Base-by-base conservation (phyloP, 2,888 invertebrate species). In the Tridacna crocea region DNA sequence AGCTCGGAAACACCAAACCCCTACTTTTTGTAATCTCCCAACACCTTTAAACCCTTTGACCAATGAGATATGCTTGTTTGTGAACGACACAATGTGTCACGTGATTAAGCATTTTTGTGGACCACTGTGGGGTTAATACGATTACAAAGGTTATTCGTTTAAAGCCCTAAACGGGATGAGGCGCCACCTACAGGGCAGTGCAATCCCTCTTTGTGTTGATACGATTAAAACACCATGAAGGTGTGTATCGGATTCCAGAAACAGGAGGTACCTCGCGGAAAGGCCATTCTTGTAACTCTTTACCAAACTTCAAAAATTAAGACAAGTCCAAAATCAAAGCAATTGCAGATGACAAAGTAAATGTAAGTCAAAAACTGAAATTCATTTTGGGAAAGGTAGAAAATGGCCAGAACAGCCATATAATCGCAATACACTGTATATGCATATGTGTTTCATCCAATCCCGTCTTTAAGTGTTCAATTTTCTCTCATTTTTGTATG, bases 201-300 rank as follows among this genome's bases (percentile, higher is more conserved):
- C 51, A 63, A 75, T 75, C 66, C 66, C 48, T 66, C 55, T 47
- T 51, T 36, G 66, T 75, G n/a, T 66, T 65, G 24, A 73, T 63
- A 55, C 72, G 75, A 75, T 79, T 79, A 79, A 75, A 66, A 75
- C 68, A 66, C 79, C 22, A 46, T 27, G 46, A 46, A 75, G 75
- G 80, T 77, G 79, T 80, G 80, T 79, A 83, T 83, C 75, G 48
- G 70, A 46, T 68, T 68, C 75, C 19, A 48, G 24, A 26, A 22
- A 3, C 51, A 10, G 13, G 36, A 51, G 51, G 51, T 51, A 13
- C 13, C 47, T 51, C 26, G 8, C 24, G 51, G 24, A 51, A 24
- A 17, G 8, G 22, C 12, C 11, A 17, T 70, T 51, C 51, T 51
- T 70, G 36, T 22, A 36, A 8, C 8, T 4, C 36, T 36, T 55